Conservation (phyloP, 2,888 invertebrate species). For the Cyclophora albipunctata region DNA sequence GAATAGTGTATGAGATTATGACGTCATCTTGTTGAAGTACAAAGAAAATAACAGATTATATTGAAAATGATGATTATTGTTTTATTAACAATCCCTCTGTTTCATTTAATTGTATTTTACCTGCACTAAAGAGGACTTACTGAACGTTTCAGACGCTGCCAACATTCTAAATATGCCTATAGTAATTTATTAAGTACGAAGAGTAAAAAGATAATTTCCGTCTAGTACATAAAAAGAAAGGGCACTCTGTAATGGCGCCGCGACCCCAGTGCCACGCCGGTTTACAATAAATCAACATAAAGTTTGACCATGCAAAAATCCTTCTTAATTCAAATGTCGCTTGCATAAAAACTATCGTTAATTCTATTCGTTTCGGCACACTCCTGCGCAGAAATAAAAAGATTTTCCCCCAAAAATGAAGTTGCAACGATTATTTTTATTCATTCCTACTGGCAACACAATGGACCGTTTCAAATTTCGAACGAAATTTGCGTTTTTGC, state of each 20-base stretch:
- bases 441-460: conserved; percentile 52
- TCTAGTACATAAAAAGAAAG: too few relatives aligned
- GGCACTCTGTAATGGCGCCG: too few relatives aligned
- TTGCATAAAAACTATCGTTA: conserved; percentile 66
- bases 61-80: conserved; percentile 48
- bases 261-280: not conserved
- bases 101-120: too few relatives aligned
- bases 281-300: conserved; percentile 36
- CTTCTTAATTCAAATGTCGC: conserved; percentile 54
- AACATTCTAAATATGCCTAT: too few relatives aligned
- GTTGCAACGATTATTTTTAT: conserved; percentile 67
- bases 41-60: conserved; percentile 60
- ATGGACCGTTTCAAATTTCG: conserved; percentile 74
- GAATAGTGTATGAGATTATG: conserved; percentile 63
- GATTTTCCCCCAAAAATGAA: conserved; percentile 55
- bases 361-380: conserved; percentile 47
- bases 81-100: conserved; percentile 34
- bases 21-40: conserved; percentile 62
- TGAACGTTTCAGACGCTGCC: too few relatives aligned
- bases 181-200: too few relatives aligned
- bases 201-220: too few relatives aligned
- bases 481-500: conserved; percentile 74
- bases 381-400: conserved; percentile 41
- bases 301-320: conserved; percentile 54
- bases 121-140: too few relatives aligned